Conservation (phyloP, 2,113 vertebrate genomes). For the Drymodes brunneopygia region DNA sequence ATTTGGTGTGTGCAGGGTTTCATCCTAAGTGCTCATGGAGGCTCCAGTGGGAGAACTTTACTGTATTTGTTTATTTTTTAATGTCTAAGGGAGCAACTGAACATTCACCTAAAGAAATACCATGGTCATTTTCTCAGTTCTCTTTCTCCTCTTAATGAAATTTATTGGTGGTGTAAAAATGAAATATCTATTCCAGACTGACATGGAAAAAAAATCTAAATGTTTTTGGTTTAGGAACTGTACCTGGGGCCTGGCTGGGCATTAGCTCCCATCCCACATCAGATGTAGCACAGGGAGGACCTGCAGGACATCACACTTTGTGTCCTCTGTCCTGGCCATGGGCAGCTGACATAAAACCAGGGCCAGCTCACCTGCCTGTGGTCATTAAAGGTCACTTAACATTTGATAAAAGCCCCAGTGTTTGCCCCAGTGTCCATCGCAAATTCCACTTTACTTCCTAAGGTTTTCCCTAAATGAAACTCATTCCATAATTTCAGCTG, state of each 20-base stretch:
- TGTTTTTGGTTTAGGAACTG: neutral
- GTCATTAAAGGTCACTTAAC: neutral
- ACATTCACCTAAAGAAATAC: neutral
- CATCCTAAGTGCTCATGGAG: neutral
- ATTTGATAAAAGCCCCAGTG: neutral
- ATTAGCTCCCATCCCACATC: neutral
- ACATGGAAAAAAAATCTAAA: neutral
- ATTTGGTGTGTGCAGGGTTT: neutral
- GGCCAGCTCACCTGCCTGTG: neutral
- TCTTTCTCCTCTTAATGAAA: neutral
- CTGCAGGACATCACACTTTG: fast-evolving
- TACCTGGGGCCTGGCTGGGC: neutral
- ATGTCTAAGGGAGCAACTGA: neutral
- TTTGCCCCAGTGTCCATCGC: neutral
- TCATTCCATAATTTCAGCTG: neutral
- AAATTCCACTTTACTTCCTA: neutral
- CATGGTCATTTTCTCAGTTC: fast-evolving
- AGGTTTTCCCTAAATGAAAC: neutral
- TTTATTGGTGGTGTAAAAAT: neutral
- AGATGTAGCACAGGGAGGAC: neutral
- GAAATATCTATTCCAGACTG: neutral
- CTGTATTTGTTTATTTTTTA: neutral
- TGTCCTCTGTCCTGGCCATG: neutral
- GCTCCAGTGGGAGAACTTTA: neutral
- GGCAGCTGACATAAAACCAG: neutral